Conservation (phyloP, 2,888 invertebrate species). For the Pheosia tremula region DNA sequence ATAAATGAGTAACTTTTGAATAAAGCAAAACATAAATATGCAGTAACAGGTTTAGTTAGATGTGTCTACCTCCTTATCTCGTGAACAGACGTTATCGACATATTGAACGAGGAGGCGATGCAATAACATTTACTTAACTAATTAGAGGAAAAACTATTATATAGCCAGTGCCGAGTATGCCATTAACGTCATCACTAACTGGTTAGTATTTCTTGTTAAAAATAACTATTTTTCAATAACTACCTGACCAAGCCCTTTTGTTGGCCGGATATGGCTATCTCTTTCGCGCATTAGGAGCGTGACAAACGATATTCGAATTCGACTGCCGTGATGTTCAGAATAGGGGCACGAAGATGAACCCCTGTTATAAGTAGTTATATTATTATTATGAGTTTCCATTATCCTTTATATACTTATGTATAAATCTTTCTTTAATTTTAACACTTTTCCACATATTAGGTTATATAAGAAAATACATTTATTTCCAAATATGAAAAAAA, state of each 20-base stretch:
- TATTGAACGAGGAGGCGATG: slow-evolving; percentile 14
- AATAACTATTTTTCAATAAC: slow-evolving; percentile 39
- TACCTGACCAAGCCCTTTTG: slow-evolving; percentile 55
- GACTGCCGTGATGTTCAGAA: slow-evolving; percentile 43
- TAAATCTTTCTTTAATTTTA: too few species aligned
- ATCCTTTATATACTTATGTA: too few species aligned
- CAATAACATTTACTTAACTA: slow-evolving; percentile 12
- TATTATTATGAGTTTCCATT: too few species aligned
- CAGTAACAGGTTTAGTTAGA: slow-evolving; percentile 10
- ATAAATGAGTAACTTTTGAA: neutral
- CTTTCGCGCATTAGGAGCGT: slow-evolving; percentile 40
- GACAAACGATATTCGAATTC: slow-evolving; percentile 42
- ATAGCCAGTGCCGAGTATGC: slow-evolving; percentile 3
- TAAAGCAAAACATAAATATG: neutral
- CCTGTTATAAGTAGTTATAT: neutral
- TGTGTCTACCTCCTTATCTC: slow-evolving; percentile 23
- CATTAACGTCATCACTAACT: slow-evolving; percentile 17
- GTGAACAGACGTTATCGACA: slow-evolving; percentile 27
- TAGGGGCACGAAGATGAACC: slow-evolving; percentile 13
- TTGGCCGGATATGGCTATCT: slow-evolving; percentile 43
- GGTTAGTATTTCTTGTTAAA: slow-evolving; percentile 16
- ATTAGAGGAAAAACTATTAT: slow-evolving; percentile 16
- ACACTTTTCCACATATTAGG: too few species aligned
- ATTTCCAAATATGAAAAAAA: too few species aligned
- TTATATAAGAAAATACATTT: too few species aligned